Percentiles rank a stretch among this genome's conserved stretches.
Evolutionary conservation across 2,113 vertebrate species (phyloP).

Genomic region (Cavia porcellus): DNA sequence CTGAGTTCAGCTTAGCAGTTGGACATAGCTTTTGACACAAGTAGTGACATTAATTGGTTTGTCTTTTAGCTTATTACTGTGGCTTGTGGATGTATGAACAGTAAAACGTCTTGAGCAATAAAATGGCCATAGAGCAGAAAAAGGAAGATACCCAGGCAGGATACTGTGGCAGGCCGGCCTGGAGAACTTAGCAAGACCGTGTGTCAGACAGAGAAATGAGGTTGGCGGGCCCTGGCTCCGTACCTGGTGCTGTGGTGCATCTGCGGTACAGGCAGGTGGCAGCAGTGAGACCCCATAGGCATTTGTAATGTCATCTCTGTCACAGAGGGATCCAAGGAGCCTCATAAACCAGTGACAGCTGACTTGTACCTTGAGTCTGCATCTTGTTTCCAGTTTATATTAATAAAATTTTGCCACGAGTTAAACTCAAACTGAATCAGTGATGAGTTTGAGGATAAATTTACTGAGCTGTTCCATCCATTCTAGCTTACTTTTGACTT

Average conservation of each 20-base stretch:
- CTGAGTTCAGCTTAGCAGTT: background rate
- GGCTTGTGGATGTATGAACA: background rate
- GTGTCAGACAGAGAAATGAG: background rate
- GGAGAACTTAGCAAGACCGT: background rate
- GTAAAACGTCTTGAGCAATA: background rate
- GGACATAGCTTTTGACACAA: background rate
- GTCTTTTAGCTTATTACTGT: background rate
- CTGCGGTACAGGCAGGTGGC: conserved; percentile 48
- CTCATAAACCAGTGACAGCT: background rate
- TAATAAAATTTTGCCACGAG: background rate
- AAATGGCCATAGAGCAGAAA: background rate
- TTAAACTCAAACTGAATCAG: background rate
- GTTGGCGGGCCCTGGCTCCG: background rate
- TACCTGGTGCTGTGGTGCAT: background rate
- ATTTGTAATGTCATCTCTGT: background rate
- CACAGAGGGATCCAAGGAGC: background rate
- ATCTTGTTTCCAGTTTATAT: background rate
- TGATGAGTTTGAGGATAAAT: conserved; percentile 1
- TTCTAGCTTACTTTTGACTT: background rate
- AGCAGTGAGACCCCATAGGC: background rate
- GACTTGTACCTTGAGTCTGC: background rate
- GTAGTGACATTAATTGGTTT: background rate
- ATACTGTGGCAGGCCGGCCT: background rate
- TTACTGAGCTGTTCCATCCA: background rate
- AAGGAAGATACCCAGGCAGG: background rate